Percentiles rank a stretch among this genome's conserved stretches.
Conservation (phyloP, 2,888 invertebrate species). For the Athalia cordata region DNA sequence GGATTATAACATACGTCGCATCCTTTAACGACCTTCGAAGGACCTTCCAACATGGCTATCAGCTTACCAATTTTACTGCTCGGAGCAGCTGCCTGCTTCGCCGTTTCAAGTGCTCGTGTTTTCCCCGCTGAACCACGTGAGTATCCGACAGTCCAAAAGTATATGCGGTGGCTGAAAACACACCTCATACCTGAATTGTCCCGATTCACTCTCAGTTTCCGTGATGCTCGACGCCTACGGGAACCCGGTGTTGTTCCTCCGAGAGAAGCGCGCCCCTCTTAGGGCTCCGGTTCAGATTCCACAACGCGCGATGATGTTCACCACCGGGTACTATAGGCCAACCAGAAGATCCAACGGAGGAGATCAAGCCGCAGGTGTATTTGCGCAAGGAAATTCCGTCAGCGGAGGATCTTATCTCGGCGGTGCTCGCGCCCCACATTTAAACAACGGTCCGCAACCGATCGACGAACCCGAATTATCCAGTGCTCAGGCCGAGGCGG, state of each 20-base stretch:
- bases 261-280: constrained; percentile 59
- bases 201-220: constrained; percentile 53
- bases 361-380: constrained; percentile 64
- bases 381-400: constrained; percentile 68
- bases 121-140: constrained; percentile 60
- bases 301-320: constrained; percentile 68
- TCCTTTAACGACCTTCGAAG: not conserved
- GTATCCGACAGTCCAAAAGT: constrained; percentile 20
- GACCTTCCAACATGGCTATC: constrained; percentile 45
- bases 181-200: no score
- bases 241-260: constrained; percentile 58
- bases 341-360: constrained; percentile 56
- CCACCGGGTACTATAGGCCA: constrained; percentile 67
- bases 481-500: constrained; percentile 65
- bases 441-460: constrained; percentile 60
- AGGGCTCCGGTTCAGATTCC: constrained; percentile 55
- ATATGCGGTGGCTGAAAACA: not conserved
- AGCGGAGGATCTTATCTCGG: constrained; percentile 65
- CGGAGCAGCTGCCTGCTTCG: constrained; percentile 74
- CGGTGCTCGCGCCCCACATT: constrained; percentile 57
- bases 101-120: constrained; percentile 65
- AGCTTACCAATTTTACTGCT: constrained; percentile 68
- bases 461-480: constrained; percentile 63
- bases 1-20: not conserved
- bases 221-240: constrained; percentile 59